phyloP scores from a whole-genome alignment of 1,140 invertebrate genomes.

The Cherax destructor region DNA sequence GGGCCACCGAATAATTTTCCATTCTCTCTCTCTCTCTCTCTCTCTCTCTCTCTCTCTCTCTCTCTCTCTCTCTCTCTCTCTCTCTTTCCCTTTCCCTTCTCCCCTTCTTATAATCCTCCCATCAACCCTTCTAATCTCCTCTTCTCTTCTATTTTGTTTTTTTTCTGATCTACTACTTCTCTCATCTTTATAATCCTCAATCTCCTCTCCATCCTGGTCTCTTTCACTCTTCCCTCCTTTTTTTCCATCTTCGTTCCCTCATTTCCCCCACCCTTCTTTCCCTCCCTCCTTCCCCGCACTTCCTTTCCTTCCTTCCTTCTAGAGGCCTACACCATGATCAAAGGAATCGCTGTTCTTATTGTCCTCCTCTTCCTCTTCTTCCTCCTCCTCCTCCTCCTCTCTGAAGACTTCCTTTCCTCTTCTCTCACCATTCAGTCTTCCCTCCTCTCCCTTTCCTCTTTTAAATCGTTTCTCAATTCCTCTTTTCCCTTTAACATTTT shows the following conservation, averaged over 20 bases:
- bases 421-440: neutral
- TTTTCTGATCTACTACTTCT: neutral
- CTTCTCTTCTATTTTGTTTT: too few species aligned
- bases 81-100: too few species aligned
- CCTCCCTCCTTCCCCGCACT: neutral
- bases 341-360: too few species aligned
- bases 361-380: neutral
- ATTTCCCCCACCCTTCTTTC: too few species aligned
- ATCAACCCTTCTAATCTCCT: too few species aligned
- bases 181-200: neutral
- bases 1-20: too few species aligned
- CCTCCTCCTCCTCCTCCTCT: too few species aligned
- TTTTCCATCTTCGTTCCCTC: too few species aligned
- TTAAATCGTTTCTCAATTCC: neutral
- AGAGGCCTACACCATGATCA: too few species aligned
- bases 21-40: too few species aligned
- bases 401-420: neutral
- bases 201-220: neutral
- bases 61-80: constrained; percentile 1
- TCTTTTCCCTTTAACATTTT: neutral
- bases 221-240: neutral
- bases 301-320: neutral
- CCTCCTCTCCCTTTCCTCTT: neutral
- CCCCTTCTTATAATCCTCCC: too few species aligned
- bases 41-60: neutral